Evolutionary conservation across 1,140 invertebrate species (phyloP), one percentile per base, ranked within the genome.

Genomic region (Temnothorax longispinosus): DNA sequence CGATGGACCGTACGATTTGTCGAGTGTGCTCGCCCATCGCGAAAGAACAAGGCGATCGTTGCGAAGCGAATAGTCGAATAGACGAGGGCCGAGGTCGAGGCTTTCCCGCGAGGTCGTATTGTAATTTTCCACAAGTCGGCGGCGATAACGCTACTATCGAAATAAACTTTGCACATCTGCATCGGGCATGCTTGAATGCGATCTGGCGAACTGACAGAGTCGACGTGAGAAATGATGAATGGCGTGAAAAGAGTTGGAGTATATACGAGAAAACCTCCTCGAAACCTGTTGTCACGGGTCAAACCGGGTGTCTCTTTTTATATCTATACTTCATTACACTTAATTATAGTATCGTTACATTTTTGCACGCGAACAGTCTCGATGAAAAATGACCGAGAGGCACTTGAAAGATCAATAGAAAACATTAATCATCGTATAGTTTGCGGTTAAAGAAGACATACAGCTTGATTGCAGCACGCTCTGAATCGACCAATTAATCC

Each of bases 101-200:
- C 38, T 80, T 65, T 78, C 13, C 8, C 13, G 62, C 38, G 18
- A 67, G 38, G 38, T 38, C 15, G 18, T 41, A 52, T 69, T 38
- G 85, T 76, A 82, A 88, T 32, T 56, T 87, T 81, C 85, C 87
- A 71, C 54, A 18, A 85, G 54, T 76, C 15, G 67, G 21, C 75
- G 54, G 32, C 47, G 85, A 86, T 81, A 88, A 86, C 15, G 54
- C 32, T 89, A 87, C 32, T 89, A 87, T 87, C 78, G 52, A 84
- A 87, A 69, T 87, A 87, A 88, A 81, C 69, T 56, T 74, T 35
- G 77, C 69, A 41, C 76, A 76, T 88, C 76, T 78, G 62, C 64
- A 44, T 50, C 47, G 5, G 1, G 10, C 18, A 32, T 15, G 75
- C 35, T 21, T 27, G 60, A 81, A 86, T 10, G 74, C 27, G 15